These are phyloP conservation scores for Dexiosoma caninum DNA, from an alignment of 2,888 invertebrate genomes.

Conservation along the genomic window DNA sequence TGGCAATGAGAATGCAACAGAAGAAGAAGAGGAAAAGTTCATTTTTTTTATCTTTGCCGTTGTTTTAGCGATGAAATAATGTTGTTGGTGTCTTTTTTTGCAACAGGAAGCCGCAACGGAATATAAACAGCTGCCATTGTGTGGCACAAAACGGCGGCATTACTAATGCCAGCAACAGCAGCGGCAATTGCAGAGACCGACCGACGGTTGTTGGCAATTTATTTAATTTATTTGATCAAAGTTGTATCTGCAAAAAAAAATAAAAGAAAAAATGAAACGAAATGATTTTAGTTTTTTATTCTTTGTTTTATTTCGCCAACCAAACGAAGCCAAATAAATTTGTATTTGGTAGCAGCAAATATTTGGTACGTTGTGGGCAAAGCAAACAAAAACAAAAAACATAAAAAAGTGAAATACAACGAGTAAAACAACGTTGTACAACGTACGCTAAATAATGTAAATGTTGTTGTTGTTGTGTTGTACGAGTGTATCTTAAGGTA, in stretches of 20 bases:
- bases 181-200: constrained; percentile 24
- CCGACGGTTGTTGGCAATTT: constrained; percentile 59
- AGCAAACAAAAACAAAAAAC: too few species aligned
- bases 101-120: constrained; percentile 53
- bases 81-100: constrained; percentile 28
- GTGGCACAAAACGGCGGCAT: constrained; percentile 32
- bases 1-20: constrained; percentile 7
- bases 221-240: constrained; percentile 62
- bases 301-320: not conserved
- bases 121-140: constrained; percentile 56
- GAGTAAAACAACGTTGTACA: not conserved
- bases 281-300: not conserved
- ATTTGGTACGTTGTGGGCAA: not conserved
- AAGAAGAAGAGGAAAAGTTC: constrained; percentile 11
- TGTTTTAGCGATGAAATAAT: constrained; percentile 33
- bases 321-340: constrained; percentile 34
- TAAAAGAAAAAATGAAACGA: not conserved
- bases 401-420: not conserved
- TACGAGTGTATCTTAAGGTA: constrained; percentile 52
- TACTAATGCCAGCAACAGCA: constrained; percentile 42
- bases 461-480: not conserved
- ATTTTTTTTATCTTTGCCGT: constrained; percentile 54
- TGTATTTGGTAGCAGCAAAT: constrained; percentile 37
- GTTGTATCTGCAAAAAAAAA: constrained; percentile 32
- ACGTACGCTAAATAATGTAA: too few species aligned